These are phyloP conservation scores for Napeogenes inachia DNA, from an alignment of 2,888 invertebrate genomes.

Conservation along the genomic window DNA sequence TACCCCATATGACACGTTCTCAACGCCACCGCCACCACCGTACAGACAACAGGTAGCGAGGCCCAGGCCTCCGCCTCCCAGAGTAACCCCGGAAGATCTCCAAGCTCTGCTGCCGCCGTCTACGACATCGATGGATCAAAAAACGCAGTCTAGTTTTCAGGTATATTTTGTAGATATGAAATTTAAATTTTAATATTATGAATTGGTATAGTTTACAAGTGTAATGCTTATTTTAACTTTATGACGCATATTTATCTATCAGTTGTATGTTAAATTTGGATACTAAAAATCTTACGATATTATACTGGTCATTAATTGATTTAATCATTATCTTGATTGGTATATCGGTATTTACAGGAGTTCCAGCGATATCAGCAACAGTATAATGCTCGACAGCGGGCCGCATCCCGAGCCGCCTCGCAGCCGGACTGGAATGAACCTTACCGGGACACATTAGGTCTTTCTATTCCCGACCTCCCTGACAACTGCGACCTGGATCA, in stretches of 20 bases:
- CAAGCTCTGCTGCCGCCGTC: slow-evolving; percentile 72
- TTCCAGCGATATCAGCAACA: slow-evolving; percentile 81
- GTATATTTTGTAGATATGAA: slow-evolving; percentile 33
- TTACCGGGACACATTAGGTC: slow-evolving; percentile 63
- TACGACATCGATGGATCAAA: slow-evolving; percentile 78
- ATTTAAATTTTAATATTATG: not conserved
- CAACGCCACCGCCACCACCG: slow-evolving; percentile 42
- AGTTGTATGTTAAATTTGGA: no score
- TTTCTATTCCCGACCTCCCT: slow-evolving; percentile 63
- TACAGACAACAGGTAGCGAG: slow-evolving; percentile 38
- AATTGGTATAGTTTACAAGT: not conserved
- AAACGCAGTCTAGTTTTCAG: slow-evolving; percentile 79
- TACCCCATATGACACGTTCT: slow-evolving; percentile 30
- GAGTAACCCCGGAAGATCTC: slow-evolving; percentile 62
- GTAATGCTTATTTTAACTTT: not conserved
- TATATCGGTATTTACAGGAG: slow-evolving; percentile 55
- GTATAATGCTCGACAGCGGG: slow-evolving; percentile 78
- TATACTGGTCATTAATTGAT: not conserved
- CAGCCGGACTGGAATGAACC: slow-evolving; percentile 72
- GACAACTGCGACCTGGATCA: slow-evolving; percentile 80
- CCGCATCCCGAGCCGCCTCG: slow-evolving; percentile 56
- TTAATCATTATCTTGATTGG: not conserved
- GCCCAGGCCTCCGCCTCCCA: slow-evolving; percentile 39
- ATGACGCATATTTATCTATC: no score
- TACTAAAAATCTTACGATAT: not conserved